Base-by-base conservation (phyloP, 2,113 vertebrate genomes). In the Pterocles orientalis region DNA sequence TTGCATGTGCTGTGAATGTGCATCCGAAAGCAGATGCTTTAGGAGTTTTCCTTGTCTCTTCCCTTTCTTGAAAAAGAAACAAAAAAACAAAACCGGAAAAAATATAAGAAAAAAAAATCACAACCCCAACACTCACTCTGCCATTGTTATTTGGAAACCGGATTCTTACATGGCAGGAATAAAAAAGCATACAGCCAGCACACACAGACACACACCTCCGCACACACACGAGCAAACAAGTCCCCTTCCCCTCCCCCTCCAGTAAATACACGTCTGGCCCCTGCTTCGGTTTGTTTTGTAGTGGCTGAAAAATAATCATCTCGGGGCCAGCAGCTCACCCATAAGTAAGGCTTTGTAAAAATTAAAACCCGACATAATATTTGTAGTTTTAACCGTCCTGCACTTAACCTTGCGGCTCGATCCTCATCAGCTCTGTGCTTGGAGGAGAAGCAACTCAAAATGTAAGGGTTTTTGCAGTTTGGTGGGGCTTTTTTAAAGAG, bases 231-330 rank as follows among this genome's bases (percentile, higher is more conserved):
- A 93, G 81, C 92, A 94, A 95, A 91, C 95, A 94, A 97, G 93
- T 94, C 94, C 80, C 31, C 62, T 82, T 96, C 93, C 88, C 94
- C 94, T 88, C 90, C 92, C 94, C 88, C 84, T 82, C 90, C 81
- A 36, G 81, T 90, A 90, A 97, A 97, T 93, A 82, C 93, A 53
- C 33, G 96, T 92, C 80, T 94, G 88, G 93, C 82, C 92, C 82
- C 96, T 82, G 71, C 71, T 87, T 83, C 61, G 54, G 82, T 82
- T 94, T 96, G 82, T 93, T 96, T 95, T 93, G 95, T 89, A 95
- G 94, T 81, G 60, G 24, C 89, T 97, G 96, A 96, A 96, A 97
- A 96, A 97, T 92, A 54, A 87, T 84, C 92, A 81, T 89, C 62
- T 82, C 53, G 53, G n/a, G 86, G 75, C 64, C 82, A 54, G 54